Evolutionary conservation across 2,797 vertebrate species (phyloP).

Genomic region (Psittacula echo): DNA sequence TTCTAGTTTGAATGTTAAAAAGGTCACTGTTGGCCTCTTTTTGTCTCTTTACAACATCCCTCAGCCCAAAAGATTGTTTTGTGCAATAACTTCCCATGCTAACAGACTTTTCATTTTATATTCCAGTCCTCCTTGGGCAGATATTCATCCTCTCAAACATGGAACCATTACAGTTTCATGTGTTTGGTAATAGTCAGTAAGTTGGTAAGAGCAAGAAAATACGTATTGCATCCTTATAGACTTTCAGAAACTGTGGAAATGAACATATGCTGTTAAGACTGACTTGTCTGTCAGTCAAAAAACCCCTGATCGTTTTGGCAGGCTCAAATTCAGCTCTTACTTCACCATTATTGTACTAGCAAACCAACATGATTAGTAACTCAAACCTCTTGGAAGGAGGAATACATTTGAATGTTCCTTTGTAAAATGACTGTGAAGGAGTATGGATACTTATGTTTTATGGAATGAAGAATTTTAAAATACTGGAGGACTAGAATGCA

Average conservation of each 20-base stretch:
- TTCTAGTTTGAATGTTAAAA: not conserved
- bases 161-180: not conserved
- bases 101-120: not conserved
- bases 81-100: constrained; percentile 11
- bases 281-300: constrained; percentile 27
- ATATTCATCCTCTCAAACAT: not conserved
- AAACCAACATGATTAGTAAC: constrained; percentile 13
- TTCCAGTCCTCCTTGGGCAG: not conserved
- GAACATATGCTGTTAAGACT: constrained; percentile 2
- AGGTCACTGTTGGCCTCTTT: not conserved
- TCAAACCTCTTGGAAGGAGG: not conserved
- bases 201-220: constrained; percentile 22
- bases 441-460: not conserved
- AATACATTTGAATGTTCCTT: constrained; percentile 11
- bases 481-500: not conserved
- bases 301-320: not conserved
- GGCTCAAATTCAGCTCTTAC: not conserved
- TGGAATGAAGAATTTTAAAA: not conserved
- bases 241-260: not conserved
- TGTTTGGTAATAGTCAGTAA: not conserved
- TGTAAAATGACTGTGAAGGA: not conserved
- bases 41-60: not conserved
- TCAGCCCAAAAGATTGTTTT: not conserved
- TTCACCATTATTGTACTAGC: not conserved
- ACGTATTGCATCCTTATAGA: not conserved